Evolutionary conservation across 2,113 vertebrate species (phyloP), one percentile per base, ranked within the genome.

Genomic region (Equus przewalskii): DNA sequence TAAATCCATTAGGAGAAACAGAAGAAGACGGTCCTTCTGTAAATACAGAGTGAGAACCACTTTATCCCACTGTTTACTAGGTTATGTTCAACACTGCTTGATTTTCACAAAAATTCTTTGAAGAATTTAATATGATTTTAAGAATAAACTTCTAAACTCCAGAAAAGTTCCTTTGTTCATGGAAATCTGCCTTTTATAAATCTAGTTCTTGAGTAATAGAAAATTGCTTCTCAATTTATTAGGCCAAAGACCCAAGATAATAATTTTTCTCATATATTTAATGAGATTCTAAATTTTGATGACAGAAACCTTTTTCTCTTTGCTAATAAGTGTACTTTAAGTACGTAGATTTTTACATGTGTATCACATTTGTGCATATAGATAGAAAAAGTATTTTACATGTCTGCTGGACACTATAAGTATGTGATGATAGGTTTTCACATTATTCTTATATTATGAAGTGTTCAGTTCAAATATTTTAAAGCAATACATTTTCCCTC

Each of bases 41-140:
- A 87, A 89, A 75, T 56, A 60, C 5, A 82, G 30, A 79, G 30
- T 33, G 33, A 92, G 36, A 95, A 75, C 8, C 36, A 75, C 18
- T 69, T 90, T 49, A 14, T 26, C 14, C 3, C n/a, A 51, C 65
- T 88, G 30, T 54, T 89, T 76, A 70, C 44, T 89, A 54, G 22
- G 6, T 6, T 28, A 26, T 81, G 33, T 62, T 24, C 2, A 97
- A 28, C 1, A 13, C 2, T 87, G 3, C 41, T 93, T 92, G 30
- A 73, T 86, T 91, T 84, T 65, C 49, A 84, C 14, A 62, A 96
- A 95, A 75, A 22, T 86, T 41, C 21, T 86, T 87, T 86, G 30
- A 88, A 62, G 11, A 86, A 41, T 51, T 87, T 67, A 78, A 72
- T 76, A 69, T 6, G 70, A 16, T 78, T 86, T 91, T 78, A 81